Evolutionary conservation across 2,888 invertebrate species (phyloP), one percentile per base, ranked within the genome.

Genomic region (Oscheius sp.): DNA sequence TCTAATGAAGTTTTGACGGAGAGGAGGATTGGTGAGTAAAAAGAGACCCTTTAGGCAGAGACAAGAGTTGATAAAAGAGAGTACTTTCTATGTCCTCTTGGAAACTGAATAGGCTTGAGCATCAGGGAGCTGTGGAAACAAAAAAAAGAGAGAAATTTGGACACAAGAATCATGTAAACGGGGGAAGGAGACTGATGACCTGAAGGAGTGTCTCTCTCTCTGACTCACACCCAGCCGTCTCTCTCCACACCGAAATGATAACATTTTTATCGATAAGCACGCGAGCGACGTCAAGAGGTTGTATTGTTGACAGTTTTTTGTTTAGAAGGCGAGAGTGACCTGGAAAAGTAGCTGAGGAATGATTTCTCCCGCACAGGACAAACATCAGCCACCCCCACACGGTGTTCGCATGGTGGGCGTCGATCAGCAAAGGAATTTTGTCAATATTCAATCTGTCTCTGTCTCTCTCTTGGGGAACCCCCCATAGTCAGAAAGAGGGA

Each of bases 91-190:
- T 21, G 21, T 21, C 42, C 42, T 42, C 42, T 42, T 42, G 7
- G 7, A 37, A n/a, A 55, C 4, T 51, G 68, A 21, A 33, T 51
- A 13, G 53, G 53, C 1, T 55, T 9, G 55, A n/a, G 32, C 57
- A 37, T 33, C 53, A 55, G 55, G 4, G 13, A 13, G 5, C 29
- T n/a, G 21, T 21, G 29, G 51, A 33, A 10, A 59, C 50, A 29
- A 50, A 1, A 13, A n/a, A 37, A 37, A 57, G 70, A 70, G 68
- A 42, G 70, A 37, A 37, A 55, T 55, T 55, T 42, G 35, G 70
- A 58, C 4, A 33, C 29, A 33, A 33, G n/a, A 29, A 48, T 13
- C 13, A n/a, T n/a, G 53, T 32, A 55, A 68, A 37, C 53, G 70
- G 37, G 70, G 32, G 70, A 35, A 37, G 35, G 70, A 70, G 70